Conservation (phyloP, 2,797 vertebrate species). For the Bufotes viridis region DNA sequence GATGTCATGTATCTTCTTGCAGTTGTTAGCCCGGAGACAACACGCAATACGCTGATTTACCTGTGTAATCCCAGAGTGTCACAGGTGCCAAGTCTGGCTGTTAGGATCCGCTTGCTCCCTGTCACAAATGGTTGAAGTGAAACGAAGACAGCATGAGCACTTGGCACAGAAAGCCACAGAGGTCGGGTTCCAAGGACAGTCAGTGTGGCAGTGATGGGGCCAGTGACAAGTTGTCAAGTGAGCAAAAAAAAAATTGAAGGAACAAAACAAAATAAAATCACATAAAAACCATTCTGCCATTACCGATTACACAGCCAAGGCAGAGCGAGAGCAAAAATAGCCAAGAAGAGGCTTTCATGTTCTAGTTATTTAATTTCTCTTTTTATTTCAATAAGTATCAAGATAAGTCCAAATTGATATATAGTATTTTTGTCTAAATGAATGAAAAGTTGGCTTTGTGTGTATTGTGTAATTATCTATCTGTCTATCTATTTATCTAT, state of each 20-base stretch:
- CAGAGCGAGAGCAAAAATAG: not conserved
- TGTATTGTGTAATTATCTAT: too few species aligned
- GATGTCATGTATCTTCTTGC: conserved; percentile 77
- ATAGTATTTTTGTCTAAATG: too few species aligned
- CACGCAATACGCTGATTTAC: conserved; percentile 84
- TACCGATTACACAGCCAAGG: conserved; percentile 72
- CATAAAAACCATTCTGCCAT: conserved; percentile 76
- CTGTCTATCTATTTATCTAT: too few species aligned
- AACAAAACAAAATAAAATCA: conserved; percentile 32
- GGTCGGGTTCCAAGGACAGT: conserved; percentile 90
- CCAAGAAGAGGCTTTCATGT: not conserved
- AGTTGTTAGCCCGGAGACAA: conserved; percentile 80
- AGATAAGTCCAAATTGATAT: not conserved
- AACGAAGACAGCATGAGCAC: conserved; percentile 90
- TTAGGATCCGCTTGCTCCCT: conserved; percentile 84
- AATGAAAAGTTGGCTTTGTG: too few species aligned
- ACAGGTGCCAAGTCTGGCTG: conserved; percentile 81
- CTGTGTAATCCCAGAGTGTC: conserved; percentile 92
- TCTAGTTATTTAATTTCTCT: not conserved
- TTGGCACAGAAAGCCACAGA: conserved; percentile 82
- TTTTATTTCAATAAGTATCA: not conserved
- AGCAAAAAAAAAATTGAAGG: conserved; percentile 64
- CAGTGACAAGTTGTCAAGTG: conserved; percentile 87
- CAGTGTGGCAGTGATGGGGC: conserved; percentile 83
- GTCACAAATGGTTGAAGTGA: conserved; percentile 91